Base-by-base conservation (phyloP, 1,140 invertebrate genomes). In the Wasmannia auropunctata region DNA sequence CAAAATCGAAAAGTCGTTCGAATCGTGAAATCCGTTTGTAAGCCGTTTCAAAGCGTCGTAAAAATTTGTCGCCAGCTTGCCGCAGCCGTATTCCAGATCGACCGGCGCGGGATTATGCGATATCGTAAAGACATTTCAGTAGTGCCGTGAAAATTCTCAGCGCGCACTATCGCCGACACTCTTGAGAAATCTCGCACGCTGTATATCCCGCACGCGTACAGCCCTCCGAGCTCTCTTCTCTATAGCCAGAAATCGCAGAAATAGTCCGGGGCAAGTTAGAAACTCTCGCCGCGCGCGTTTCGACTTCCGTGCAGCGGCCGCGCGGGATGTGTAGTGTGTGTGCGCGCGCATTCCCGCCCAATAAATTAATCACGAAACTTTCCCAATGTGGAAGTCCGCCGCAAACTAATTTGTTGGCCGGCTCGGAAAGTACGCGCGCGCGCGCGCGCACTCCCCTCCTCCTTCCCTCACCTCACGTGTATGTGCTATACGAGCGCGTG, bases 401-500 rank as follows among this genome's bases (percentile, higher is more conserved):
- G 34, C 62, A 69, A 79, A 65, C 49, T 88, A 88, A 88, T 88
- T 88, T 79, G 87, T 67, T 74, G 74, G 28, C 43, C 79, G 72
- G 49, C 58, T 86, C 67, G 34, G 87, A 89, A 88, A 88, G 75
- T 77, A 76, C 79, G 46, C 65, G 46, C 56, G 62, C 46, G 54
- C n/a, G 10, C 49, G 40, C 14, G n/a, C n/a, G n/a, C n/a, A n/a
- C n/a, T n/a, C 16, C 22, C 51, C 34, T n/a, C 22, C 43, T 8
- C 37, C 3, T 8, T 0, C 37, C 37, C 2, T 11, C 43, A 43
- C 43, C n/a, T n/a, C 72, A 11, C 34, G 56, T 43, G 25, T 34
- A 14, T 5, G 58, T 77, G 49, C 56, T 46, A 46, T 46, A 49
- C 43, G 60, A 28, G 54, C 16, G 7, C 25, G 34, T 37, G 54